These are phyloP conservation scores for Acanthornis magna DNA, from an alignment of 2,797 vertebrate genomes.

Conservation along the genomic window DNA sequence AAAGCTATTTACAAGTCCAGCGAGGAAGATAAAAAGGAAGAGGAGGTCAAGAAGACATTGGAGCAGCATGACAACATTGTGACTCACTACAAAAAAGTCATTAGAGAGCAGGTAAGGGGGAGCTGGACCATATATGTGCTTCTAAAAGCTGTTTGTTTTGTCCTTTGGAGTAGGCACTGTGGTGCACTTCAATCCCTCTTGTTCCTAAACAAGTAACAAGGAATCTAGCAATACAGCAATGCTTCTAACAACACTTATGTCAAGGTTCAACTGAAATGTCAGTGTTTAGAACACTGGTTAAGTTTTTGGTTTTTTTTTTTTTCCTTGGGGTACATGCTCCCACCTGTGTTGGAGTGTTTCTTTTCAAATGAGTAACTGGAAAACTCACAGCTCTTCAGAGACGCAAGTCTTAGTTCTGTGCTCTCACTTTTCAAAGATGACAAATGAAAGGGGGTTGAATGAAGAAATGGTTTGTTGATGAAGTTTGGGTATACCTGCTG, in stretches of 20 bases:
- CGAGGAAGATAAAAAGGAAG: slow-evolving; percentile 97
- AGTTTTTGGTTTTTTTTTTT: not conserved
- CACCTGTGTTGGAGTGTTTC: not conserved
- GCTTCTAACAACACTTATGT: not conserved
- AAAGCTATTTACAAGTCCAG: slow-evolving; percentile 97
- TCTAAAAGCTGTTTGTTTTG: not conserved
- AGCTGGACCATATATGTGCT: accelerated
- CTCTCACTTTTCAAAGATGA: not conserved
- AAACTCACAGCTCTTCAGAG: not conserved
- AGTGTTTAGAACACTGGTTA: not conserved
- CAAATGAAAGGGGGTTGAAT: not conserved
- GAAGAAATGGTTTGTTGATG: not conserved
- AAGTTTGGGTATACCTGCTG: not conserved
- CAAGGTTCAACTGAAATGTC: not conserved
- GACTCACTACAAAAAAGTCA: slow-evolving; percentile 96
- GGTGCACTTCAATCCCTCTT: accelerated
- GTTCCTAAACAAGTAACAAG: not conserved
- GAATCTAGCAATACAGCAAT: not conserved
- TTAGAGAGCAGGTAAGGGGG: slow-evolving; percentile 89
- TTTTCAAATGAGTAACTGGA: not conserved
- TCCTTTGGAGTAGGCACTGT: not conserved
- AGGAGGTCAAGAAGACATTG: slow-evolving; percentile 96
- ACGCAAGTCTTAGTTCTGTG: not conserved
- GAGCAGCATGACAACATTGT: slow-evolving; percentile 98
- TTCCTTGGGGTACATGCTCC: no score